Conservation (phyloP, 2,888 invertebrate genomes). For the Siphlonurus alternatus region DNA sequence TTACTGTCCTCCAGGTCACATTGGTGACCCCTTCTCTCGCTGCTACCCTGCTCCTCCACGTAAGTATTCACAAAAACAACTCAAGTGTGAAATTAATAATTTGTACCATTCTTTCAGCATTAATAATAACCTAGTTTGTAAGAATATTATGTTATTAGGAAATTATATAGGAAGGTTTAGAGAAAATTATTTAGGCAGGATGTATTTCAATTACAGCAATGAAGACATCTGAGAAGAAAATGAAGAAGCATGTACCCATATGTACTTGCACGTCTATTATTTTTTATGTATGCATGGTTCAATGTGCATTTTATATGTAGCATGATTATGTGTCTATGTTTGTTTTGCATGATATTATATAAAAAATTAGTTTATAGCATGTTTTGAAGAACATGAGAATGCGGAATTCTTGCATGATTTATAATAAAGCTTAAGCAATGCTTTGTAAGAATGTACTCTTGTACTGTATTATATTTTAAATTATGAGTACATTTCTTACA, state of each 20-base stretch:
- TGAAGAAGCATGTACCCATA: background rate
- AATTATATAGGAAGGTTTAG: conserved; percentile 3
- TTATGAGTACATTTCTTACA: too few relatives aligned
- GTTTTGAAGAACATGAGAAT: background rate
- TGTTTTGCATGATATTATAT: background rate
- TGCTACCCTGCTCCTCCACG: conserved; percentile 19
- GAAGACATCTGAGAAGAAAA: background rate
- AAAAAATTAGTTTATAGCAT: background rate
- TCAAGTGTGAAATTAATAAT: background rate
- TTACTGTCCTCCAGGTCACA: conserved; percentile 20
- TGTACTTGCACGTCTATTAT: background rate
- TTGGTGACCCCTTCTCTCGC: conserved; percentile 18
- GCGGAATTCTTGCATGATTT: background rate
- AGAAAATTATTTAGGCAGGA: background rate
- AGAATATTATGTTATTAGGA: conserved; percentile 5
- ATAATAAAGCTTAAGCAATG: too few relatives aligned
- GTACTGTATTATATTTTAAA: too few relatives aligned
- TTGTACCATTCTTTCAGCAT: conserved; percentile 4
- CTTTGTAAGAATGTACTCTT: too few relatives aligned
- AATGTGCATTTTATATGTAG: background rate
- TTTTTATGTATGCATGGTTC: too few relatives aligned
- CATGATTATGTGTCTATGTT: background rate
- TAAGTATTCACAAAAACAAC: background rate
- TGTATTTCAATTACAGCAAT: background rate
- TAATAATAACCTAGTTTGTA: conserved; percentile 4